These are phyloP conservation scores for Neosilurus mollespiculum DNA, from an alignment of 2,797 vertebrate genomes.

Conservation along the genomic window DNA sequence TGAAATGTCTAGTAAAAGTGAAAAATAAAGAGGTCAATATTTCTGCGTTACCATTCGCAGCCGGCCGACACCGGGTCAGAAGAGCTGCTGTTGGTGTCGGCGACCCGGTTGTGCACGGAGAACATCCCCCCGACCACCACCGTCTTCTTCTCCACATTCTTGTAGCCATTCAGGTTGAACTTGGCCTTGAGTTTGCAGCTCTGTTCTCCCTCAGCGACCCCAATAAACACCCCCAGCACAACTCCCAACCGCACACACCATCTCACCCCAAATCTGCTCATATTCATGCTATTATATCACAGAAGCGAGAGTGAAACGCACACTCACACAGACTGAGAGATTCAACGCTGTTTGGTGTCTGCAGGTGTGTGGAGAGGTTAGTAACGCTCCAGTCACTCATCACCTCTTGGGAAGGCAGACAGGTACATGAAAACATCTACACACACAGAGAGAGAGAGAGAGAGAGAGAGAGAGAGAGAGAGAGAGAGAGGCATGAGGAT, in stretches of 20 bases:
- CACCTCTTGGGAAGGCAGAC: slow-evolving; percentile 62
- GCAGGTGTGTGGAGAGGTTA: slow-evolving; percentile 46
- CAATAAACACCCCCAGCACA: slow-evolving; percentile 50
- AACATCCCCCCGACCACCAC: slow-evolving; percentile 83
- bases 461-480: too few relatives aligned
- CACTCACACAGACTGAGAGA: background rate
- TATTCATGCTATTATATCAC: slow-evolving; percentile 57
- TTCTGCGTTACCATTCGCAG: slow-evolving; percentile 73
- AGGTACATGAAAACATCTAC: slow-evolving; percentile 50
- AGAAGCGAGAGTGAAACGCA: too few relatives aligned
- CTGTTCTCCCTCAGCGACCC: slow-evolving; percentile 54
- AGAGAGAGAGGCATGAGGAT: too few relatives aligned
- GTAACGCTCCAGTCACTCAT: slow-evolving; percentile 62
- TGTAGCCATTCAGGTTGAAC: slow-evolving; percentile 82
- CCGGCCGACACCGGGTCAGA: slow-evolving; percentile 73
- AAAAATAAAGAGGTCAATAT: background rate
- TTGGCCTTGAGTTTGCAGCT: slow-evolving; percentile 82
- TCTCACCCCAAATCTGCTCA: slow-evolving; percentile 38
- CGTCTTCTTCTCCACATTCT: slow-evolving; percentile 75
- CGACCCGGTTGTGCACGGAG: slow-evolving; percentile 75
- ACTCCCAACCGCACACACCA: slow-evolving; percentile 64
- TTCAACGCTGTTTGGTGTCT: slow-evolving; percentile 1
- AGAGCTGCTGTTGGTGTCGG: slow-evolving; percentile 68
- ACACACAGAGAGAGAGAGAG: slow-evolving; percentile 10
- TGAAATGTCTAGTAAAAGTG: background rate